Evolutionary conservation across 2,888 invertebrate species (phyloP), one percentile per base, ranked within the genome.

Genomic region (Leucania comma): DNA sequence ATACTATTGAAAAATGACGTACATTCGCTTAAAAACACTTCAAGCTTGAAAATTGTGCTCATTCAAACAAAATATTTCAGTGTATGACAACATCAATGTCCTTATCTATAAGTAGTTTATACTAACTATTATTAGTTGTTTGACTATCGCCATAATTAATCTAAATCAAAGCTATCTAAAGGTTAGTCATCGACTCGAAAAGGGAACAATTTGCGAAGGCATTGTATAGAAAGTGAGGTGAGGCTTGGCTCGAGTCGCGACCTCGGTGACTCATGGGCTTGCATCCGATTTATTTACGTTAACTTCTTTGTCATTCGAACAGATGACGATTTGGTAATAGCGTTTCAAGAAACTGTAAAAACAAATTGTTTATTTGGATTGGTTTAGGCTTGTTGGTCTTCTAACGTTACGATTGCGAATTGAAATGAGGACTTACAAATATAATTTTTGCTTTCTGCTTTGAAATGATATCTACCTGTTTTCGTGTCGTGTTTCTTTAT

Each of bases 191-290:
- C 75, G 81, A 82, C 79, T 64, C 70, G 85, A 87, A 86, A 90
- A 87, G 88, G 88, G 83, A 84, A 77, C 78, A 79, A 85, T 87
- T 86, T 83, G 79, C 83, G 74, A 87, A 86, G 82, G 82, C 83
- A 86, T 88, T 89, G 88, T 89, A 62, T 91, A 90, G 91, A 92
- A 92, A 92, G 92, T 83, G 80, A 85, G 86, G 88, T 82, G 82
- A 83, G 86, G 88, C 82, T 88, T 73, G 87, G 84, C 81, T 68
- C 61, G 42, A 58, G 58, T 62, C 72, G 75, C 77, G 90, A 90
- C 89, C 92, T 90, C 88, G 84, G 57, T 57, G 35, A 57, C 57
- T 57, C 91, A 90, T 82, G 64, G 59, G 72, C 72, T 80, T 85
- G 73, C 82, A 83, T 85, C 83, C 70, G 62, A 74, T 79, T 73